Percentiles rank a stretch among this genome's conserved stretches.
phyloP scores from a whole-genome alignment of 1,140 invertebrate genomes.

The Leptinotarsa defecta region DNA sequence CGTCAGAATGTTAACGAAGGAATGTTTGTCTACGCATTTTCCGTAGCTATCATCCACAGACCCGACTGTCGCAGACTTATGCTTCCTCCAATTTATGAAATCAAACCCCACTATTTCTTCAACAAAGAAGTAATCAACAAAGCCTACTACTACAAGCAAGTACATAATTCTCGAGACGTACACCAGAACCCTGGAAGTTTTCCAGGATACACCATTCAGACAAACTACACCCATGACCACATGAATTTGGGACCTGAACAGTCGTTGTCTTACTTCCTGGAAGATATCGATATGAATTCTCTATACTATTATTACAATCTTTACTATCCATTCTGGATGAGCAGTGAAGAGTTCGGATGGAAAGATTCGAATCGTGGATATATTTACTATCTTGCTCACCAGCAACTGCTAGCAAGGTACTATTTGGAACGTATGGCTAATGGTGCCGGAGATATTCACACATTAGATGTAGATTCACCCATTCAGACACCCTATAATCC shows the following conservation, averaged over 20 bases:
- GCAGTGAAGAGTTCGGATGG: slow-evolving; percentile 59
- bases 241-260: slow-evolving; percentile 57
- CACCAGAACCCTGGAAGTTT: slow-evolving; percentile 53
- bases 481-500: slow-evolving; percentile 69
- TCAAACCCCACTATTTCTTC: slow-evolving; percentile 70
- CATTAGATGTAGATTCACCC: slow-evolving; percentile 61
- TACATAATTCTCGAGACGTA: slow-evolving; percentile 48
- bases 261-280: slow-evolving; percentile 71
- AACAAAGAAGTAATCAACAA: slow-evolving; percentile 64
- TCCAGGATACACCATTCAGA: slow-evolving; percentile 55
- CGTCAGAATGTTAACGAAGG: slow-evolving; percentile 66
- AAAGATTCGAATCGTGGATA: slow-evolving; percentile 66
- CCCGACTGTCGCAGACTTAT: slow-evolving; percentile 64
- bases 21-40: slow-evolving; percentile 67
- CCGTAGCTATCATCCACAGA: slow-evolving; percentile 65
- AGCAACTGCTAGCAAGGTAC: slow-evolving; percentile 68
- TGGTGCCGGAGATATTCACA: slow-evolving; percentile 64
- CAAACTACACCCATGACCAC: slow-evolving; percentile 61
- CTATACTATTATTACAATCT: slow-evolving; percentile 71
- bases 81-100: slow-evolving; percentile 69
- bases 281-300: slow-evolving; percentile 73
- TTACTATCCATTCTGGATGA: slow-evolving; percentile 68
- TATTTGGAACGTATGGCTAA: slow-evolving; percentile 71
- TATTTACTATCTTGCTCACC: slow-evolving; percentile 64
- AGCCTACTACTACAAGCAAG: slow-evolving; percentile 62